Evolutionary conservation across 2,888 invertebrate species (phyloP).

Genomic region (Cheilosia scutellata): DNA sequence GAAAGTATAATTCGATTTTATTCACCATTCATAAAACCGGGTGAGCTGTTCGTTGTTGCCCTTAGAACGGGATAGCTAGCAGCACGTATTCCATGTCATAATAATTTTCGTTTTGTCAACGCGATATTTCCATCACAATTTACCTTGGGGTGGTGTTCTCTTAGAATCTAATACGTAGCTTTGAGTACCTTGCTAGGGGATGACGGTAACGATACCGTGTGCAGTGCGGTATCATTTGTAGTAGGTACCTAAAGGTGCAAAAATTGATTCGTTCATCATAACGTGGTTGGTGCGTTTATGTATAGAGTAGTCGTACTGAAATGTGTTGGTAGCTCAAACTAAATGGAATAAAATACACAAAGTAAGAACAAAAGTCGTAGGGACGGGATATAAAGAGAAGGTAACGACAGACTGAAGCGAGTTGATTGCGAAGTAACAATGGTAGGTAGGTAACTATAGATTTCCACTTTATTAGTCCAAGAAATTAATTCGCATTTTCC

Average conservation of each 20-base stretch:
- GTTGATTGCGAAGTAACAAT: too few species aligned
- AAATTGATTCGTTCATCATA: conserved; percentile 56
- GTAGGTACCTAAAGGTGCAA: conserved; percentile 15
- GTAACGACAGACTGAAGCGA: too few species aligned
- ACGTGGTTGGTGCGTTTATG: not conserved
- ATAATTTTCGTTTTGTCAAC: conserved; percentile 8
- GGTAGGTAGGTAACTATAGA: not conserved
- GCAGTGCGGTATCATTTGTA: conserved; percentile 30
- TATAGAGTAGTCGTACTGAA: conserved; percentile 11
- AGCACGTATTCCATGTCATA: not conserved
- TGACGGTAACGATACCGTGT: conserved; percentile 25
- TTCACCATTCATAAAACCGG: conserved; percentile 21
- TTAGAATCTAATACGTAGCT: conserved; percentile 21
- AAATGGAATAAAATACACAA: not conserved
- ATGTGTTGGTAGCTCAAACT: conserved; percentile 4
- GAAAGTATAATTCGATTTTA: conserved; percentile 58
- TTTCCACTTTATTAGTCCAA: conserved; percentile 11
- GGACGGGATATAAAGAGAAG: not conserved
- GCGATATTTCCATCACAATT: conserved; percentile 54
- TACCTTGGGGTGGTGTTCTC: conserved; percentile 17
- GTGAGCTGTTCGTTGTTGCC: not conserved
- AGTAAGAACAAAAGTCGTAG: not conserved
- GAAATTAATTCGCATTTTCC: conserved; percentile 21
- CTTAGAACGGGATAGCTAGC: conserved; percentile 5
- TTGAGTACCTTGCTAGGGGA: not conserved